A percentile compares a stretch with the other conserved stretches of the same genome.
phyloP scores from a whole-genome alignment of 2,113 vertebrate genomes.

The Oreochromis niloticus region DNA sequence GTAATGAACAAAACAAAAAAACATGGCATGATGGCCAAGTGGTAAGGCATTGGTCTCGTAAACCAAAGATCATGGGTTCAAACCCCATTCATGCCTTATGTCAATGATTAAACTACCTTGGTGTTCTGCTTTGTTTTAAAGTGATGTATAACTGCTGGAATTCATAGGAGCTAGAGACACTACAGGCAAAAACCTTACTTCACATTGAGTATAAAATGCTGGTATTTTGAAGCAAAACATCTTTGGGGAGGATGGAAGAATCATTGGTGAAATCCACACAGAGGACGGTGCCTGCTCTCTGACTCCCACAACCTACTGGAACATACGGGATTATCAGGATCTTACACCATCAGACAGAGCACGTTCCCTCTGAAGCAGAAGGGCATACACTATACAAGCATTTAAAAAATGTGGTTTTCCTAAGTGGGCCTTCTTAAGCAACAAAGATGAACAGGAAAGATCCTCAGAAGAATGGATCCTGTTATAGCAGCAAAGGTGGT shows the following conservation, averaged over 20 bases:
- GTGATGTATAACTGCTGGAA: no score
- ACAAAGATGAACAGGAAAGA: not conserved
- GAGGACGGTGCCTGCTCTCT: not conserved
- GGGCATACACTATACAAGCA: rapidly evolving
- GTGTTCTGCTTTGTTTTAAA: no score
- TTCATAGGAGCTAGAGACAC: no score
- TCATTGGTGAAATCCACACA: not conserved
- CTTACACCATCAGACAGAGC: not conserved
- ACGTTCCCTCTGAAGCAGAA: not conserved
- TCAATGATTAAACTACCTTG: no score
- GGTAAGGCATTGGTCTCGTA: not conserved
- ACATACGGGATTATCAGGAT: not conserved
- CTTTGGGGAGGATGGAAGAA: not conserved
- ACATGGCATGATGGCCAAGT: not conserved
- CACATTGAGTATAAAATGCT: not conserved
- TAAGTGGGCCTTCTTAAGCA: not conserved
- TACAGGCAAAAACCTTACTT: no score
- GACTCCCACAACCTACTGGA: not conserved
- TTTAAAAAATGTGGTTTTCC: not conserved
- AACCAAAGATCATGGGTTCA: not conserved
- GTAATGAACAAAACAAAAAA: rapidly evolving
- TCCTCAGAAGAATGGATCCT: not conserved
- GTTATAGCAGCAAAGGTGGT: not conserved
- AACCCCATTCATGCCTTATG: not conserved
- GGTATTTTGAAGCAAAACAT: not conserved